A percentile compares a stretch with the other conserved stretches of the same genome.
phyloP scores from a whole-genome alignment of 1,140 invertebrate genomes.

The Brachionus koreanus region DNA sequence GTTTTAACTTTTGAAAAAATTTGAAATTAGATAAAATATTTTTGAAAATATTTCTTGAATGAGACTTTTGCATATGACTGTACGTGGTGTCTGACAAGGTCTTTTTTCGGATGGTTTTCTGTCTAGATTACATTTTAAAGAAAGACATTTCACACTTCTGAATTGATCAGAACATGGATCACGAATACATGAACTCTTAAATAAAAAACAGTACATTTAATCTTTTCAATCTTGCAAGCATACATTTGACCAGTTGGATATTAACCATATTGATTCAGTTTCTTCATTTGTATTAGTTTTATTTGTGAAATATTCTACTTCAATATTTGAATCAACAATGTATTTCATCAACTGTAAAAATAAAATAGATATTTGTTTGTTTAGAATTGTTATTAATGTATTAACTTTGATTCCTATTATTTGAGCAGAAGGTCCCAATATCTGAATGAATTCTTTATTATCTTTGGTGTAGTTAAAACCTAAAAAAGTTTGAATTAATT shows the following conservation, averaged over 20 bases:
- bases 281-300: not conserved
- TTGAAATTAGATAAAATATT: not conserved
- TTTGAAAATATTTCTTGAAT: not conserved
- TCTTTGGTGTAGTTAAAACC: not conserved
- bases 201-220: not conserved
- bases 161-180: not conserved
- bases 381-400: not conserved
- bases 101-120: not conserved
- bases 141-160: not conserved
- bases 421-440: not conserved
- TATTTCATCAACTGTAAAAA: not conserved
- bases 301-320: not conserved
- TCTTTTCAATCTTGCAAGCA: not conserved
- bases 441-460: not conserved
- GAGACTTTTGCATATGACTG: not conserved
- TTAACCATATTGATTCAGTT: not conserved
- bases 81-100: not conserved
- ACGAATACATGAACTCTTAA: not conserved
- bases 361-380: not conserved
- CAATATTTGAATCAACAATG: not conserved
- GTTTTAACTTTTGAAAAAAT: not conserved
- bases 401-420: not conserved
- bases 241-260: conserved; percentile 14
- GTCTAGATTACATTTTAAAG: not conserved
- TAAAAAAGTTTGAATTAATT: not conserved